phyloP scores from a whole-genome alignment of 2,888 invertebrate species.

The Pantelozetes paolii region DNA sequence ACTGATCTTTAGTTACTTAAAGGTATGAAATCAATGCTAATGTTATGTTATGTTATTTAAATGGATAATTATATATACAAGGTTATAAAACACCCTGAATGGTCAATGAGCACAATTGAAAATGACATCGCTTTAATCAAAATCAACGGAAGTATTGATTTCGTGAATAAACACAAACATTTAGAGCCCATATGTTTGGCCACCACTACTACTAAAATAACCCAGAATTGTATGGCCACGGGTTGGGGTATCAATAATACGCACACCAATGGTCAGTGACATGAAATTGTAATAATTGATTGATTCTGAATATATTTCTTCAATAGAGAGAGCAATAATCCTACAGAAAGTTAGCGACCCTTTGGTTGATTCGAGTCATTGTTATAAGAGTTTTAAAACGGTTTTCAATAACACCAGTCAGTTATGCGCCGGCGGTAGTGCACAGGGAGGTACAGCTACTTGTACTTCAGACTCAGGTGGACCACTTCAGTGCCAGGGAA shows the following conservation, averaged over 20 bases:
- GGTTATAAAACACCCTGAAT: neutral
- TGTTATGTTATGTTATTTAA: neutral
- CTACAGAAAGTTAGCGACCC: neutral
- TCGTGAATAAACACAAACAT: neutral
- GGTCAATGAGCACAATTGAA: neutral
- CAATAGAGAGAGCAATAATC: neutral
- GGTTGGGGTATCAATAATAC: constrained; percentile 30
- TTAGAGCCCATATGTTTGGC: constrained; percentile 14
- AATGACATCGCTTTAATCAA: constrained; percentile 53
- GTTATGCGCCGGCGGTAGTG: neutral
- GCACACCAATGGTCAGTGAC: neutral
- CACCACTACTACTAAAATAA: neutral
- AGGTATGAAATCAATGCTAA: neutral
- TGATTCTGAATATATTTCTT: neutral
- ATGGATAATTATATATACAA: neutral
- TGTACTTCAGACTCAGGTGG: constrained; percentile 37
- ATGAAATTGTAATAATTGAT: neutral
- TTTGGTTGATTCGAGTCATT: neutral
- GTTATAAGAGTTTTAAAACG: neutral
- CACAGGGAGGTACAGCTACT: constrained; percentile 47
- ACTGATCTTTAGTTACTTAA: neutral
- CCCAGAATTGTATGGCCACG: constrained; percentile 24
- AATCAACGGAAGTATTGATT: constrained; percentile 14
- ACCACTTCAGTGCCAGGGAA: constrained; percentile 41
- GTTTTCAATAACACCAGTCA: neutral